Conservation (phyloP, 2,797 vertebrate species). For the Kryptolebias ocellatus region DNA sequence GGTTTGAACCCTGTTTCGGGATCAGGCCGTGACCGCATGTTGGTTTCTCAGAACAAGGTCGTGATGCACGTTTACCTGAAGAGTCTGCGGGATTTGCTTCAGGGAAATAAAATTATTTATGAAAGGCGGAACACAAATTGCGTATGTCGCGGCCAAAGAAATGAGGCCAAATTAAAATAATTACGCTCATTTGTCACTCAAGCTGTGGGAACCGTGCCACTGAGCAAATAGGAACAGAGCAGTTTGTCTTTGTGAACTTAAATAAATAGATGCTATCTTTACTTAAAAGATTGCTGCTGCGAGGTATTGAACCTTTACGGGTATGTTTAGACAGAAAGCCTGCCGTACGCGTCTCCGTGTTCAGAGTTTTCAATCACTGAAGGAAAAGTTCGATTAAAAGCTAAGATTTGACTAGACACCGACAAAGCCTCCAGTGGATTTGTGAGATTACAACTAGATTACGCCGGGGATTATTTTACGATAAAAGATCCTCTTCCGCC, state of each 20-base stretch:
- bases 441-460: constrained; percentile 1
- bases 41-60: no score
- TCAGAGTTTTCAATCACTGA: no score
- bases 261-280: background rate
- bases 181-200: background rate
- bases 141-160: background rate
- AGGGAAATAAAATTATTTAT: background rate
- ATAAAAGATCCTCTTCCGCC: no score
- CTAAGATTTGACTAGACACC: background rate
- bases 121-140: background rate
- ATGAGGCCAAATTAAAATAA: background rate
- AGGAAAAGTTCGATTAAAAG: background rate
- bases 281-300: background rate
- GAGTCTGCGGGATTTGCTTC: background rate
- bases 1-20: no score
- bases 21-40: no score
- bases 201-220: background rate
- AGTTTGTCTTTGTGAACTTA: background rate
- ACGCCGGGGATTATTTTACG: background rate
- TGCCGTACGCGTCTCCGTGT: no score
- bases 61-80: background rate
- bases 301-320: background rate
- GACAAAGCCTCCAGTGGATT: background rate
- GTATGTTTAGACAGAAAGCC: background rate
- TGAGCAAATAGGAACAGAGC: background rate